Base-by-base conservation (phyloP, 2,113 vertebrate genomes). In the Rhodinocichla rosea region DNA sequence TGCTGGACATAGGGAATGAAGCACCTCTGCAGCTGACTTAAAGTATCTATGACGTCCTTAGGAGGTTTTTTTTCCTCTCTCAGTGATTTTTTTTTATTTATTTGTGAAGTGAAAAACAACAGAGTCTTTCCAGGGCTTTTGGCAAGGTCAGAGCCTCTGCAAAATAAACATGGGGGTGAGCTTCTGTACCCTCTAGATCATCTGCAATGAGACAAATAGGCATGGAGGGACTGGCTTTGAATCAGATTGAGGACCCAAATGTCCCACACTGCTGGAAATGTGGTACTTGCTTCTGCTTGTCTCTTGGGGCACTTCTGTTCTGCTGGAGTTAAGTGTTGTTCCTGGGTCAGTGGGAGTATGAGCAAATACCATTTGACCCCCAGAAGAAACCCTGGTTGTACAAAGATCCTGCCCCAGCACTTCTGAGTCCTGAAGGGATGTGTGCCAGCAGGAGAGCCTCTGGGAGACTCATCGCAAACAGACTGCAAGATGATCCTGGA, bases 141-240 rank as follows among this genome's bases (percentile, higher is more conserved):
- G 83, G 81, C 86, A 95, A 97, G 86, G 92, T 83, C 94, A 90
- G 63, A 93, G 52, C n/a, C 35, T 92, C 88, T 90, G 91, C 76
- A 93, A 95, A 93, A 62, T 53, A 92, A 88, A 78, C 42, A 19
- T 10, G 52, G n/a, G 15, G 35, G 17, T 74, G 73, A 93, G 18
- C 21, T 78, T 88, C 68, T 74, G 23, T 70, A 77, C 24, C 11
- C 17, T 67, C 39, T 70, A 37, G 35, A 77, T 68, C 39, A 75
- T 19, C 87, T 94, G 52, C 69, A 83, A 13, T 7, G 22, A 64
- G 47, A 82, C 2, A 2, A 60, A 83, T 39, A 69, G 39, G 13
- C 37, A 50, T 14, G 1, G 3, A n/a, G 50, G 52, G 16, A 27
- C 30, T 35, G 59, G 30, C 17, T 92, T 90, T 5, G 13, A 44